Conservation (phyloP, 2,113 vertebrate genomes). For the Anguilla japonica region DNA sequence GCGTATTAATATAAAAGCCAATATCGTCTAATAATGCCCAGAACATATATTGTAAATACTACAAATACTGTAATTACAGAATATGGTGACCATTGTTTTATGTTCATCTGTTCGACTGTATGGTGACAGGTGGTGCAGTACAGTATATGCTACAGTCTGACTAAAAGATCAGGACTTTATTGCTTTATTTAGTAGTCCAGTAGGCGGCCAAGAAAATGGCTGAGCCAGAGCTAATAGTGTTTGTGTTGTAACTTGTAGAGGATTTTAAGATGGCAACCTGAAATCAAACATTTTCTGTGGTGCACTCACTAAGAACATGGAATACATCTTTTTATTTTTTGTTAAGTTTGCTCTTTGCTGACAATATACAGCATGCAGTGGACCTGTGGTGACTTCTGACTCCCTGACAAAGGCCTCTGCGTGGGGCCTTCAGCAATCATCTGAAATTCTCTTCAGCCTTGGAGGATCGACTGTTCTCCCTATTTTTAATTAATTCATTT, state of each 20-base stretch:
- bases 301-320: no score
- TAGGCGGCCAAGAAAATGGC: no score
- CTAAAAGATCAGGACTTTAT: neutral
- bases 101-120: neutral
- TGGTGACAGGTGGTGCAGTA: neutral
- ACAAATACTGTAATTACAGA: neutral
- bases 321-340: no score
- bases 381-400: neutral
- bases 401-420: neutral
- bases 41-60: neutral
- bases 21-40: neutral
- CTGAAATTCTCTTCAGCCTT: neutral
- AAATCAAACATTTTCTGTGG: no score
- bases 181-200: neutral
- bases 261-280: no score
- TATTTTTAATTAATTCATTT: neutral
- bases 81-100: neutral
- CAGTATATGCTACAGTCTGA: neutral
- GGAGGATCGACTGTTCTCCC: neutral
- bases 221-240: no score
- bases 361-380: neutral
- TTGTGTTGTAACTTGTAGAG: no score
- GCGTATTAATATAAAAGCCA: neutral
- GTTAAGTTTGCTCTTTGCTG: no score
- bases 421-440: neutral